A percentile compares a stretch with the other conserved stretches of the same genome.
phyloP scores from a whole-genome alignment of 2,113 vertebrate species.

The Zapornia atra region DNA sequence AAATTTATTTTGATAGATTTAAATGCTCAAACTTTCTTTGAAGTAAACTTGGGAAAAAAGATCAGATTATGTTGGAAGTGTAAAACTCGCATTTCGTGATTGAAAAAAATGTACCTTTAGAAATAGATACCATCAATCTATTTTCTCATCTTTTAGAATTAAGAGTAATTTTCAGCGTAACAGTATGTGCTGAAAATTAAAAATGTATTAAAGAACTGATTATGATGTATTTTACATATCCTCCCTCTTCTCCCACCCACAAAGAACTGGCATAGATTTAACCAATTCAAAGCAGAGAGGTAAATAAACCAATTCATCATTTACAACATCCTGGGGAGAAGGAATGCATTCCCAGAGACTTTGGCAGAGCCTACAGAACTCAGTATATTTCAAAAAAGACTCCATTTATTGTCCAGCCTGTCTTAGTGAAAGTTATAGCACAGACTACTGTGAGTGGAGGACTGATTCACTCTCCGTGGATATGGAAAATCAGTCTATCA shows the following conservation, averaged over 20 bases:
- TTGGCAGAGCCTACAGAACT: not conserved
- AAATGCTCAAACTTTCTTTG: not conserved
- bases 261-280: constrained; percentile 37
- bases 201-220: constrained; percentile 72
- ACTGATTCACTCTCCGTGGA: not conserved
- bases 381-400: not conserved
- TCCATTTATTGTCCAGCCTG: not conserved
- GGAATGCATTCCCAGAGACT: not conserved
- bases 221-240: constrained; percentile 50
- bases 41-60: not conserved
- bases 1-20: not conserved
- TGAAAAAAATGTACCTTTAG: constrained; percentile 39
- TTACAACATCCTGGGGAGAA: not conserved
- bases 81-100: not conserved
- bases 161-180: constrained; percentile 68
- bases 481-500: not conserved
- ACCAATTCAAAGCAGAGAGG: not conserved
- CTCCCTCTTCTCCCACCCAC: not conserved
- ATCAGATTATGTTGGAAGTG: not conserved
- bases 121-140: constrained; percentile 16
- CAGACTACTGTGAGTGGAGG: not conserved
- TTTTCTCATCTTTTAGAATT: constrained; percentile 55
- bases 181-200: constrained; percentile 68
- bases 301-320: constrained; percentile 47
- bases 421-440: not conserved